Percentiles rank a stretch among this genome's conserved stretches.
phyloP scores from a whole-genome alignment of 2,888 invertebrate species.

The Steinernema hermaphroditum region DNA sequence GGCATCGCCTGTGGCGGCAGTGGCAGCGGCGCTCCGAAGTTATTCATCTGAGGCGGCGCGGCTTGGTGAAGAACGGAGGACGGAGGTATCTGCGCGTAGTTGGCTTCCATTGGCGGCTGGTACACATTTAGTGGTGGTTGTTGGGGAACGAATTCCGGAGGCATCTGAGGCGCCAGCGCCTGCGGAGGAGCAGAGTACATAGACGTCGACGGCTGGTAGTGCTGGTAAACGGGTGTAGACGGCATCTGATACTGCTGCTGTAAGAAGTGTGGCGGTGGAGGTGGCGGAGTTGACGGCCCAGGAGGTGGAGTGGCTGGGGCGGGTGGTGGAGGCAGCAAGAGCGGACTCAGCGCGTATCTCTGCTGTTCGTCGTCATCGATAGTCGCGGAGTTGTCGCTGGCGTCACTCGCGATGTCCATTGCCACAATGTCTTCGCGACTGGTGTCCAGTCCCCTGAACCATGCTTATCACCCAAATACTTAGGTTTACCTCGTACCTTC shows the following conservation, averaged over 20 bases:
- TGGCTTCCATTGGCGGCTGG: background rate
- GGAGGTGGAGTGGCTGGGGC: constrained; percentile 11
- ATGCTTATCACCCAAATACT: background rate
- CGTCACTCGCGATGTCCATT: constrained; percentile 34
- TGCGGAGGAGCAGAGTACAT: background rate
- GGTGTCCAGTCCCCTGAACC: background rate
- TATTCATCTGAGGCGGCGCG: background rate
- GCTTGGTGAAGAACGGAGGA: background rate
- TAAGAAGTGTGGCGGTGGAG: background rate
- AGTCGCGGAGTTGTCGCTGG: constrained; percentile 2
- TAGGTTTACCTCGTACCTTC: background rate
- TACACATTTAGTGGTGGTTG: constrained; percentile 5
- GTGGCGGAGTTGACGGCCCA: background rate
- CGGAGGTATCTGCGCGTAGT: background rate
- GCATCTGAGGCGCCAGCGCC: background rate
- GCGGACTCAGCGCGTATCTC: constrained; percentile 13
- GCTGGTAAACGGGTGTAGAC: background rate
- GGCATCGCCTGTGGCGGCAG: background rate
- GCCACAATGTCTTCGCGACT: background rate
- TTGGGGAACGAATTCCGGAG: background rate
- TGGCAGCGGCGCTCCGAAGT: background rate
- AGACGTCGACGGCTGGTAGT: background rate
- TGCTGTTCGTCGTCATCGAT: constrained; percentile 9
- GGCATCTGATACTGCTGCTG: background rate
- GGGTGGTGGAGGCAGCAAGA: constrained; percentile 32